These are phyloP conservation scores for Drosophila miranda DNA, from an alignment of 1,140 invertebrate species.

Conservation along the genomic window DNA sequence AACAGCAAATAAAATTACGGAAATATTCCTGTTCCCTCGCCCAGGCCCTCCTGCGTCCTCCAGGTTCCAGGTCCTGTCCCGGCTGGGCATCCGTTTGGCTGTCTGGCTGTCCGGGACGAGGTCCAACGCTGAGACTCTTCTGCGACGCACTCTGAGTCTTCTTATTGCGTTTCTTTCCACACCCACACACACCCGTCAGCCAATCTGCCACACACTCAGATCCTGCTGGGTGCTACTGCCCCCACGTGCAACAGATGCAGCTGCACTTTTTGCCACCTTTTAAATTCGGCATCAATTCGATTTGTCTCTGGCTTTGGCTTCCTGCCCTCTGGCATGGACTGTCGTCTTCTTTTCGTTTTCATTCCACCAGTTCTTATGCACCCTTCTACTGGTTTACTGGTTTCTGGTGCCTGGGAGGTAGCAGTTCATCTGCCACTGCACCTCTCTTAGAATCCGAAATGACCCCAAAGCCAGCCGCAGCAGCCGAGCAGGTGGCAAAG, in stretches of 20 bases:
- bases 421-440: slow-evolving; percentile 4
- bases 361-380: background rate
- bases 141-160: slow-evolving; percentile 21
- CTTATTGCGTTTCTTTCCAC: slow-evolving; percentile 29
- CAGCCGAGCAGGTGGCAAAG: slow-evolving; percentile 4
- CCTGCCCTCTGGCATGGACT: background rate
- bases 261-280: slow-evolving; percentile 41
- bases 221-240: background rate
- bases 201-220: background rate
- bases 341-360: background rate
- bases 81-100: slow-evolving; percentile 1
- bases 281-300: slow-evolving; percentile 49
- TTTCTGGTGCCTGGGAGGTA: background rate
- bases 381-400: too few species aligned
- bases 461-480: slow-evolving; percentile 15
- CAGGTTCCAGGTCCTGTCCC: slow-evolving; percentile 1
- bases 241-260: slow-evolving; percentile 36
- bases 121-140: too few species aligned
- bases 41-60: background rate
- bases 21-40: background rate
- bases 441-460: slow-evolving; percentile 42
- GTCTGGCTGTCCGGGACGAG: slow-evolving; percentile 3
- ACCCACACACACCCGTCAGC: background rate
- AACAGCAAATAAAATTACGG: slow-evolving; percentile 17
- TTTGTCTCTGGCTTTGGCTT: slow-evolving; percentile 13